Evolutionary conservation across 2,113 vertebrate species (phyloP).

Genomic region (Parus major): DNA sequence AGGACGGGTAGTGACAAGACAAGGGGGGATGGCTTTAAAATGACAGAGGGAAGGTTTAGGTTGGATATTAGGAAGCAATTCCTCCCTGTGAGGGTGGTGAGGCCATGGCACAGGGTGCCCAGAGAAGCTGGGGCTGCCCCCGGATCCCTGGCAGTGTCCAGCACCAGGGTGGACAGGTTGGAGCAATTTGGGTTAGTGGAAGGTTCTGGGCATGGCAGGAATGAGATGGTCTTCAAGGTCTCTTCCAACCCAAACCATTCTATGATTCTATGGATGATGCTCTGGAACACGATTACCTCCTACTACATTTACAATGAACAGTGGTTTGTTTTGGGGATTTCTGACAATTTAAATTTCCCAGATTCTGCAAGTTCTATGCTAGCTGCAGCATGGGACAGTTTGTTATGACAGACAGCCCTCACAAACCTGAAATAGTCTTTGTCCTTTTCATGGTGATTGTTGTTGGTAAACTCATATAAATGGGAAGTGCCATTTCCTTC

Average conservation of each 20-base stretch:
- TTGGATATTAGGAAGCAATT: not conserved
- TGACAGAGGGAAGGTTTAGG: not conserved
- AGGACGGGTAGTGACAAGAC: not conserved
- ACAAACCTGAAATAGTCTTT: constrained; percentile 39
- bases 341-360: not conserved
- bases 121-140: not conserved
- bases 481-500: constrained; percentile 66
- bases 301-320: not conserved
- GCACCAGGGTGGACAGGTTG: not conserved
- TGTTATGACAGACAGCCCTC: not conserved
- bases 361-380: not conserved
- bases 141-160: not conserved
- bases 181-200: accelerated
- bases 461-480: constrained; percentile 59
- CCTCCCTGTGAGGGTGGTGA: accelerated
- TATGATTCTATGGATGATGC: not conserved
- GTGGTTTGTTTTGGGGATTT: not conserved
- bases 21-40: not conserved
- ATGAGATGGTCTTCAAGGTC: not conserved
- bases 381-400: not conserved
- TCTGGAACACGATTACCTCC: not conserved
- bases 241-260: not conserved
- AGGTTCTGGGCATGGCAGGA: accelerated
- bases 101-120: not conserved
- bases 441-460: not conserved